Percentiles rank a stretch among this genome's conserved stretches.
These are phyloP conservation scores for Teleiodes luculella DNA, from an alignment of 2,888 invertebrate genomes.

Conservation along the genomic window DNA sequence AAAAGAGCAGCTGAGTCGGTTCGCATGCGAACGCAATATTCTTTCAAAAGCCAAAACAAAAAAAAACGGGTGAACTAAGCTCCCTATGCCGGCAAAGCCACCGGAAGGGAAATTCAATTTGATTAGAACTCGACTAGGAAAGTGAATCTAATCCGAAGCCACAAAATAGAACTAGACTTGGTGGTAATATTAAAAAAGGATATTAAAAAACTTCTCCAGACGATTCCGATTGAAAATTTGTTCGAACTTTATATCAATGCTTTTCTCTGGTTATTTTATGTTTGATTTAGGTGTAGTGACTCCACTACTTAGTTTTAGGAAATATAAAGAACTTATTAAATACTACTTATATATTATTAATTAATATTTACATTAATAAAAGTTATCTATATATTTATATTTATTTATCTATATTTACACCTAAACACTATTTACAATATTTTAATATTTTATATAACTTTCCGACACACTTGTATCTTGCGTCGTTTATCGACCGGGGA, in stretches of 20 bases:
- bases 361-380: too few relatives aligned
- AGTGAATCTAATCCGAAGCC: slow-evolving; percentile 34
- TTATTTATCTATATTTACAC: too few relatives aligned
- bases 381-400: too few relatives aligned
- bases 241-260: neutral
- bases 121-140: slow-evolving; percentile 39
- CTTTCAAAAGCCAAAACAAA: slow-evolving; percentile 65
- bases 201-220: slow-evolving; percentile 23
- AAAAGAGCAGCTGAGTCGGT: slow-evolving; percentile 66
- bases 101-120: slow-evolving; percentile 68
- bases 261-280: neutral
- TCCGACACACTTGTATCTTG: too few relatives aligned
- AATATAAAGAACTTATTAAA: too few relatives aligned
- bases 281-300: neutral
- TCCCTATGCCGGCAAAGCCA: slow-evolving; percentile 42
- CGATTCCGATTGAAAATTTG: neutral
- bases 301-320: too few relatives aligned
- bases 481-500: too few relatives aligned
- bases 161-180: slow-evolving; percentile 39
- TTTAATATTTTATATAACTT: too few relatives aligned
- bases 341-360: too few relatives aligned
- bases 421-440: too few relatives aligned
- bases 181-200: slow-evolving; percentile 10
- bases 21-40: slow-evolving; percentile 64
- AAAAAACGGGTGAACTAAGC: slow-evolving; percentile 58